Percentiles rank a stretch among this genome's conserved stretches.
Conservation (phyloP, 2,113 vertebrate genomes). For the Nyctibius bracteatus region DNA sequence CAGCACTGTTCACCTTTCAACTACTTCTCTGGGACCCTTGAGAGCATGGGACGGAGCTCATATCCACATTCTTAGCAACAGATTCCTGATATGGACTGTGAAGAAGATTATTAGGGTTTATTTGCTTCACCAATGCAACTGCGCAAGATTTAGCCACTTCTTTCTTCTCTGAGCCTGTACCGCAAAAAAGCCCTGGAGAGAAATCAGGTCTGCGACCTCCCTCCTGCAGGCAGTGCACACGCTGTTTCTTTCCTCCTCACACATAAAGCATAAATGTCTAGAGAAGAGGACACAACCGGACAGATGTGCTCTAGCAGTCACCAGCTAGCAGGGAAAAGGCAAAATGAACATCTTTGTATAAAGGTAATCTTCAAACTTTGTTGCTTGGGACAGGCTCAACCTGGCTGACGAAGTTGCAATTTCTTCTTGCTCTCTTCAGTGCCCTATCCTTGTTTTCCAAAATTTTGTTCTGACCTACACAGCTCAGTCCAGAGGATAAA, state of each 20-base stretch:
- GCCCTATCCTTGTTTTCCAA: not conserved
- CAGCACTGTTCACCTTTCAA: not conserved
- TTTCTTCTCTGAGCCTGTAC: not conserved
- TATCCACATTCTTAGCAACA: not conserved
- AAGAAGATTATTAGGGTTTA: not conserved
- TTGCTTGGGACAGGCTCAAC: not conserved
- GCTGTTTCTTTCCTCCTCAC: not conserved
- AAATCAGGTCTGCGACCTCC: not conserved
- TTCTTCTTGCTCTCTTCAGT: not conserved
- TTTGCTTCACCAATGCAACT: not conserved
- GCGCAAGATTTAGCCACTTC: not conserved
- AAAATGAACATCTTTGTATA: not conserved
- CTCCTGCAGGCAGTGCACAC: not conserved
- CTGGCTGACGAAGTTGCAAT: not conserved
- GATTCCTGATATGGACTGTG: not conserved
- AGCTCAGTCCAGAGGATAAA: not conserved
- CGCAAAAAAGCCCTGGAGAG: rapidly evolving
- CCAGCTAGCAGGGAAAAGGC: not conserved
- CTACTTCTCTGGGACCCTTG: not conserved
- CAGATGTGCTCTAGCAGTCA: not conserved
- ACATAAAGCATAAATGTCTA: not conserved
- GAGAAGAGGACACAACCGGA: not conserved
- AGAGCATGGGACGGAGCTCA: rapidly evolving
- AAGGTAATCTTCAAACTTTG: not conserved
- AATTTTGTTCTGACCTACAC: not conserved